These are phyloP conservation scores for Maniola hyperantus DNA, from an alignment of 2,888 invertebrate species.

Conservation along the genomic window DNA sequence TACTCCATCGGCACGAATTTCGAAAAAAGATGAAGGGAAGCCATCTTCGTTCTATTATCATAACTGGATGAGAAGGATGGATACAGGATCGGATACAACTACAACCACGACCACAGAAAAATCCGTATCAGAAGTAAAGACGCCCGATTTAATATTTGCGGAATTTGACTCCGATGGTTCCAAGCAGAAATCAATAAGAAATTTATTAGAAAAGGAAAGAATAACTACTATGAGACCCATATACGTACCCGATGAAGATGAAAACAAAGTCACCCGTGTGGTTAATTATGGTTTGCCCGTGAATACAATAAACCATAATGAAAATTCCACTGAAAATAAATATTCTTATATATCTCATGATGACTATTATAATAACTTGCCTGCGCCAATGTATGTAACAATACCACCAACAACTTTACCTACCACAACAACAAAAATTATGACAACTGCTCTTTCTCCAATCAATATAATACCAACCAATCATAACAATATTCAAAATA, in stretches of 20 bases:
- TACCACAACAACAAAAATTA: constrained; percentile 51
- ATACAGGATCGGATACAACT: constrained; percentile 53
- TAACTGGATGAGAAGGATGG: constrained; percentile 74
- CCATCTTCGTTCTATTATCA: constrained; percentile 73
- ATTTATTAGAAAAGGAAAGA: constrained; percentile 67
- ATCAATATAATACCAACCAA: constrained; percentile 40
- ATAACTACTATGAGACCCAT: constrained; percentile 58
- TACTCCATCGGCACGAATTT: constrained; percentile 62
- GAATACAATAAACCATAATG: constrained; percentile 37
- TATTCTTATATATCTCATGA: constrained; percentile 65
- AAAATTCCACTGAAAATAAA: constrained; percentile 52
- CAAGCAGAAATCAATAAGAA: constrained; percentile 67
- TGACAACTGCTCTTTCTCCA: constrained; percentile 47
- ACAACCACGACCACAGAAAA: constrained; percentile 51
- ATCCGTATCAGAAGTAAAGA: constrained; percentile 50
- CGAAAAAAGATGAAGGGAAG: constrained; percentile 55
- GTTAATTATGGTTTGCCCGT: constrained; percentile 51
- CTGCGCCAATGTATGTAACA: constrained; percentile 56
- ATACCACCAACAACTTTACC: constrained; percentile 39
- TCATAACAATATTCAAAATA: constrained; percentile 55
- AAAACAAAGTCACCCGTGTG: constrained; percentile 44
- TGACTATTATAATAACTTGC: constrained; percentile 55
- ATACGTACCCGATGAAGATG: constrained; percentile 63
- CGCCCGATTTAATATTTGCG: constrained; percentile 75
- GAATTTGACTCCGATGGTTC: constrained; percentile 69